Conservation (phyloP, 92 coral and sea anemone species). For the Diadumene lineata region DNA sequence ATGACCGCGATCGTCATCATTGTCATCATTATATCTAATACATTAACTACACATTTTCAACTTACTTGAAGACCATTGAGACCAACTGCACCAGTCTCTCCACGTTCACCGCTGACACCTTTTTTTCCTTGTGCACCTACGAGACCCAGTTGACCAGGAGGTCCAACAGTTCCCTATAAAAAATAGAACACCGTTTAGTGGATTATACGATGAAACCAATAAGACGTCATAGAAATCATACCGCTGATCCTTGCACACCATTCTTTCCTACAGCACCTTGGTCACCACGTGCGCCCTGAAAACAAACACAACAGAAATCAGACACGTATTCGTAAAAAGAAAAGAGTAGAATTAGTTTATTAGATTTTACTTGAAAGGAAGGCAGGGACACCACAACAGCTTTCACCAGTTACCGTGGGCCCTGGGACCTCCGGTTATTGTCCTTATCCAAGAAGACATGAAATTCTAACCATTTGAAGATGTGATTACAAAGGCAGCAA, state of each 20-base stretch:
- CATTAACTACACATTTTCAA: not conserved
- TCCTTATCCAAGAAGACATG: too few species aligned
- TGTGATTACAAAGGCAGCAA: too few species aligned
- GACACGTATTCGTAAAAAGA: not conserved
- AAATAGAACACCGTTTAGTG: not conserved
- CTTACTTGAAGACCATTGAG: constrained; percentile 20
- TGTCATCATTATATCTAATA: not conserved
- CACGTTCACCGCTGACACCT: constrained; percentile 34
- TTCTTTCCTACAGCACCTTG: constrained; percentile 29
- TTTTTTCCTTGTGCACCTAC: constrained; percentile 40
- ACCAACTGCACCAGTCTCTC: constrained; percentile 17
- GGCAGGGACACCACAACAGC: too few species aligned
- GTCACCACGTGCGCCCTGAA: constrained; percentile 37
- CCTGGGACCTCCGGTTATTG: too few species aligned
- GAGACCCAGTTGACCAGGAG: constrained; percentile 41
- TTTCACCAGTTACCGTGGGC: too few species aligned
- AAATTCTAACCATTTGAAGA: too few species aligned
- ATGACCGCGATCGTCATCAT: not conserved
- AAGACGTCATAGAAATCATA: constrained; percentile 1
- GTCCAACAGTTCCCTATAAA: constrained; percentile 50
- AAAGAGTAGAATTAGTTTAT: not conserved
- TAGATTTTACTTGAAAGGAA: too few species aligned
- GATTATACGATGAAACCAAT: not conserved
- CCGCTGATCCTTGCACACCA: constrained; percentile 29
- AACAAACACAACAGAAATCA: not conserved